Evolutionary conservation across 2,888 invertebrate species (phyloP).

Genomic region (Pseudoips prasinana): DNA sequence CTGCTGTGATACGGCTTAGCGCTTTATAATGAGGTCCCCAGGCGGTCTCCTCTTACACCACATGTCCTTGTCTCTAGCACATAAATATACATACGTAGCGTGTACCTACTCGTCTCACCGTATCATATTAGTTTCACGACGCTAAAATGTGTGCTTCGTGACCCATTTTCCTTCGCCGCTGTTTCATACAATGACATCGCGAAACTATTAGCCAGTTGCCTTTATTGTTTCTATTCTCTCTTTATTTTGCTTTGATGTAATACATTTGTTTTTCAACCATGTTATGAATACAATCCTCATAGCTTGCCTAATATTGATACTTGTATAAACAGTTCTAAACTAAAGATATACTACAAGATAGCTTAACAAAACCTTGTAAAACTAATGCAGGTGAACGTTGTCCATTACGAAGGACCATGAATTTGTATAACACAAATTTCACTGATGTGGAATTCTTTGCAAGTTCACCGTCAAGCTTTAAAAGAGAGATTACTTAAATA

Average conservation of each 20-base stretch:
- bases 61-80: constrained; percentile 35
- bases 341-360: too few species aligned
- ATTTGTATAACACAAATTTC: too few species aligned
- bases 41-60: constrained; percentile 43
- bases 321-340: too few species aligned
- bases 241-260: not conserved
- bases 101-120: constrained; percentile 15
- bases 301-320: too few species aligned
- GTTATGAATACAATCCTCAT: too few species aligned
- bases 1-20: constrained; percentile 48
- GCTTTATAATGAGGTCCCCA: constrained; percentile 66
- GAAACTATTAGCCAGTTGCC: constrained; percentile 8
- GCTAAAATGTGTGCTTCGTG: constrained; percentile 33
- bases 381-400: too few species aligned
- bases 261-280: too few species aligned
- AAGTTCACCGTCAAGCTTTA: too few species aligned
- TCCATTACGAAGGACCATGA: too few species aligned
- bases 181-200: constrained; percentile 8
- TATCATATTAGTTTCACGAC: constrained; percentile 34
- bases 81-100: constrained; percentile 32
- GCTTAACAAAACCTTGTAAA: too few species aligned
- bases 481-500: too few species aligned
- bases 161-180: constrained; percentile 27
- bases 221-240: not conserved
- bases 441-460: too few species aligned